Base-by-base conservation (phyloP, 1,140 invertebrate genomes). In the Hetaerina americana region DNA sequence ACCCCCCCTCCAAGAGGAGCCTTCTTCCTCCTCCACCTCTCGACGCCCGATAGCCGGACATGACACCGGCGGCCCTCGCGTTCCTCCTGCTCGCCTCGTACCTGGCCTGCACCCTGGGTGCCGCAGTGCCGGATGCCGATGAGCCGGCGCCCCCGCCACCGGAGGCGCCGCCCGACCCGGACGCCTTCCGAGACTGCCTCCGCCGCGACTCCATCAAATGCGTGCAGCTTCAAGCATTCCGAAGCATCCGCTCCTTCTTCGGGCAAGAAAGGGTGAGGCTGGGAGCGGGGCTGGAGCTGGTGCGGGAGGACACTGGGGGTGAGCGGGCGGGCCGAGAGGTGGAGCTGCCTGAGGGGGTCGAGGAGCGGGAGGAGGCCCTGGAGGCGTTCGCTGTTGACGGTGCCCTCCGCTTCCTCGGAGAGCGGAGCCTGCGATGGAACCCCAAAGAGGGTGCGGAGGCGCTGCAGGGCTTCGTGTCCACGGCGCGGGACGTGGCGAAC, bases 181-280 rank as follows among this genome's bases (percentile, higher is more conserved):
- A 57, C 10, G 80, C 69, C 27, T 74, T 84, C 66, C 79, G 85
- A 71, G 82, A 86, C 72, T 88, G 87, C 75, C 79, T 88, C 26
- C 80, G 83, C 72, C 82, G 86, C 76, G 87, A 89, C 80, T 88
- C 87, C 71, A 88, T 89, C 71, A 85, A 85, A 70, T 89, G 88
- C 79, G 78, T 89, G 68, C 88, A 89, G 78, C 82, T 85, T 75
- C 81, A 84, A 77, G 77, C 88, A 66, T 88, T 83, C 80, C 81
- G 86, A 27, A 83, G 82, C 74, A 85, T 85, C 5, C 85, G 84
- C 76, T 83, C 84, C n/a, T 84, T 88, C 77, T 87, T 89, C 76
- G 82, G 83, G 28, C 84, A 84, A 76, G 85, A 87, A 68, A 83
- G 77, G 73, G 79, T 87, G 67, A 84, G 87, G 71, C 72, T 88